phyloP scores from a whole-genome alignment of 2,888 invertebrate species.

The Mantis religiosa region DNA sequence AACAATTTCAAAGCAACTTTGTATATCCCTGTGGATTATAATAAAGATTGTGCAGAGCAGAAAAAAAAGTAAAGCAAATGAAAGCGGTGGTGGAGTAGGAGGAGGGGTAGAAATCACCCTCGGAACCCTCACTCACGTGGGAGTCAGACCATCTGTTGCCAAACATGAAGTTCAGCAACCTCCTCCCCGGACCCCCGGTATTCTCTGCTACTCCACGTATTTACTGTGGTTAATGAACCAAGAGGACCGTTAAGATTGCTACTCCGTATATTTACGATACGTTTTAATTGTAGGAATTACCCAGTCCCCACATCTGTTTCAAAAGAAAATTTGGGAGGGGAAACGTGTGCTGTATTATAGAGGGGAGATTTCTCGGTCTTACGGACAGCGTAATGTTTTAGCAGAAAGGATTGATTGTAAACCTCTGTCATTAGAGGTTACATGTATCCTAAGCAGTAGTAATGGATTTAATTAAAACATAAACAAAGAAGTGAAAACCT shows the following conservation, averaged over 20 bases:
- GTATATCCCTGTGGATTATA: background rate
- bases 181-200: background rate
- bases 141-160: constrained; percentile 13
- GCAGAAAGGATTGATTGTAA: background rate
- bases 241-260: background rate
- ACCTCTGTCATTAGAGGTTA: background rate
- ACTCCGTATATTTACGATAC: background rate
- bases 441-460: no score
- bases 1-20: background rate
- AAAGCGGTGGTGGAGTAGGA: background rate
- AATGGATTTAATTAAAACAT: no score
- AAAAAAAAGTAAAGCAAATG: background rate
- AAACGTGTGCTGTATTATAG: background rate
- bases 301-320: background rate
- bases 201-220: background rate
- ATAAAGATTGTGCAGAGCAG: background rate
- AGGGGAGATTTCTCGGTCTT: background rate
- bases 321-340: background rate
- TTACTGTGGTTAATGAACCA: constrained; percentile 7
- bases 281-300: background rate
- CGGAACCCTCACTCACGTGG: background rate
- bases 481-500: no score
- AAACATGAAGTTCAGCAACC: background rate
- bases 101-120: background rate
- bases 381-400: background rate